A percentile compares a stretch with the other conserved stretches of the same genome.
phyloP scores from a whole-genome alignment of 2,797 vertebrate genomes.

The Hippopotamyrus pictus region DNA sequence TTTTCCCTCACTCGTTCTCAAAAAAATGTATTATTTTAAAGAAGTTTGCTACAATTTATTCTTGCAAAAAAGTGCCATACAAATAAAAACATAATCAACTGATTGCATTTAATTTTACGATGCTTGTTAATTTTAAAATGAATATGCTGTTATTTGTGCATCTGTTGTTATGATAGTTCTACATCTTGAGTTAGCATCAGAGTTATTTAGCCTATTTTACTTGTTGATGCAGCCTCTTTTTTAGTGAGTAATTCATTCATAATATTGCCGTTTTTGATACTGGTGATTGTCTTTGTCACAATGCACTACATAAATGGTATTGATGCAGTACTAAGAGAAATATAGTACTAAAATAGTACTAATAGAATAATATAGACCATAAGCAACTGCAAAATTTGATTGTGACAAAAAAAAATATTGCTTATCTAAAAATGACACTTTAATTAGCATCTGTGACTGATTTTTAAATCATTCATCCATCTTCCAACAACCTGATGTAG shows the following conservation, averaged over 20 bases:
- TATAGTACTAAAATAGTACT: too few species aligned
- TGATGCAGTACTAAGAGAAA: neutral
- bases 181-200: neutral
- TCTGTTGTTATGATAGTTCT: neutral
- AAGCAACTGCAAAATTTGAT: neutral
- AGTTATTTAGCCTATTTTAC: neutral
- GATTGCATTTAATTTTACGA: neutral
- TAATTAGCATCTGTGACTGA: neutral
- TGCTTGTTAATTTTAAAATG: neutral
- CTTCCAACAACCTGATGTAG: neutral
- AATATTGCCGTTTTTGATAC: neutral
- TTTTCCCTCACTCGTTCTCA: neutral
- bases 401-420: neutral
- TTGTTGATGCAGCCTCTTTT: neutral
- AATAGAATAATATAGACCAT: neutral
- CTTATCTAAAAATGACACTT: neutral
- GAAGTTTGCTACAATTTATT: neutral
- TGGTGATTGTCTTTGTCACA: neutral
- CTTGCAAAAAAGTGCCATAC: neutral
- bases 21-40: neutral
- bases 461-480: neutral
- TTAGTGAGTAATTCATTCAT: neutral
- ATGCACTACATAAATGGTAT: neutral
- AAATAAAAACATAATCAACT: neutral
- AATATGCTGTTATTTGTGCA: neutral